Conservation (phyloP, 2,113 vertebrate species). For the Panthera uncia region DNA sequence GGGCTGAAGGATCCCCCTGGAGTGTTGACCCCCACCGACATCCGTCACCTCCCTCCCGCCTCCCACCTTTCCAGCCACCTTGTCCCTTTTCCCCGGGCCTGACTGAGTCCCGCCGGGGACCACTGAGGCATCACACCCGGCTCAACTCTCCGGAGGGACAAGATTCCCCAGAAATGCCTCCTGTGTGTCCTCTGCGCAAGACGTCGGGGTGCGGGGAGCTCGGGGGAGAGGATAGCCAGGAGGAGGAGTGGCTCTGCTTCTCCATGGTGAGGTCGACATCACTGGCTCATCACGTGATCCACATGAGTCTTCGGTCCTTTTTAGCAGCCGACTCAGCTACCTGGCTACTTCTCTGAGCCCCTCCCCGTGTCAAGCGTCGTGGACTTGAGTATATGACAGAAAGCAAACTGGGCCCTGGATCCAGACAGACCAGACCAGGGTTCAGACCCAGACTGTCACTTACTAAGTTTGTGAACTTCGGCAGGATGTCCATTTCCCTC, state of each 20-base stretch:
- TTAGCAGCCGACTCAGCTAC: background rate
- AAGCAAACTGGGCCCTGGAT: background rate
- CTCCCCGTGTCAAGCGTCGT: rapidly evolving
- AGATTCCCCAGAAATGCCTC: background rate
- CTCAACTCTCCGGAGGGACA: background rate
- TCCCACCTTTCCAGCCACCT: too few species aligned
- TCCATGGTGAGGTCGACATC: background rate
- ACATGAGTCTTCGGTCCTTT: background rate
- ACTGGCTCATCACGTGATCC: background rate
- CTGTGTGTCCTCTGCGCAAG: background rate
- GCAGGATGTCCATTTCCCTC: background rate
- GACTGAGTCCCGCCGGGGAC: background rate
- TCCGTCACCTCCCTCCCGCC: background rate
- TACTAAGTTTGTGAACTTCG: background rate
- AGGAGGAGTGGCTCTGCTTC: background rate
- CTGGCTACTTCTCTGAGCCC: background rate
- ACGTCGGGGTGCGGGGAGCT: background rate
- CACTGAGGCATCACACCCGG: background rate
- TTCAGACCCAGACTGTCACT: background rate
- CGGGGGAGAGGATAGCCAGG: background rate
- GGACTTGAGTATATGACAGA: background rate
- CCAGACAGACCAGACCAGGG: too few species aligned
- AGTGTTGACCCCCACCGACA: too few species aligned
- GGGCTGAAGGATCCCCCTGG: too few species aligned
- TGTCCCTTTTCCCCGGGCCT: background rate